Percentiles rank a stretch among this genome's conserved stretches.
Conservation (phyloP, 2,888 invertebrate genomes). For the Achlya flavicornis region DNA sequence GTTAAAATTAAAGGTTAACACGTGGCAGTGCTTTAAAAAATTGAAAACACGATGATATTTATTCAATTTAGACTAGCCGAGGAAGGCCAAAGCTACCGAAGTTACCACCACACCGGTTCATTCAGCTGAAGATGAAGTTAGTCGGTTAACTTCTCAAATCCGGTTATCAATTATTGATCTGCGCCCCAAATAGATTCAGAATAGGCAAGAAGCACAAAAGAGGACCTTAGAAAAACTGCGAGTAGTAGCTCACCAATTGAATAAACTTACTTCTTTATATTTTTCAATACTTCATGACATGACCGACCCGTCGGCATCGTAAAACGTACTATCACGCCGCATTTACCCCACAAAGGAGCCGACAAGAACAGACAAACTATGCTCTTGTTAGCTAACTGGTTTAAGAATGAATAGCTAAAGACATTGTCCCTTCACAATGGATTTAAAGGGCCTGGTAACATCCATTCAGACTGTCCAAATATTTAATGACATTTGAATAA, state of each 20-base stretch:
- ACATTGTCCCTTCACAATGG: constrained; percentile 1
- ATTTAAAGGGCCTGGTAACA: not conserved
- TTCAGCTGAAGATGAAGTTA: too few species aligned
- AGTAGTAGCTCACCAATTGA: not conserved
- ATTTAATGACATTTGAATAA: not conserved
- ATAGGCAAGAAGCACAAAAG: too few species aligned
- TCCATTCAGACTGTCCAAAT: not conserved
- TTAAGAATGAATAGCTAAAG: constrained; percentile 14
- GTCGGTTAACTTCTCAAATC: too few species aligned
- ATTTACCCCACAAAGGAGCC: not conserved
- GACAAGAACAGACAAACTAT: constrained; percentile 24
- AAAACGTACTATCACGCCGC: not conserved
- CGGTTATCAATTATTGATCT: too few species aligned
- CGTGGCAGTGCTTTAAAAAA: too few species aligned
- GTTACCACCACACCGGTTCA: too few species aligned
- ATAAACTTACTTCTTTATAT: not conserved
- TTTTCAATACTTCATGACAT: not conserved
- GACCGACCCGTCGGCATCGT: not conserved
- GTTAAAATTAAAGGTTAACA: too few species aligned
- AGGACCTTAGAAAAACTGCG: too few species aligned
- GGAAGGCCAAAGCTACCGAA: too few species aligned
- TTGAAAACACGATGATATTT: too few species aligned
- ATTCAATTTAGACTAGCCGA: too few species aligned
- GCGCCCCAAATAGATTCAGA: too few species aligned
- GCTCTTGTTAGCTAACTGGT: constrained; percentile 35